phyloP scores from a whole-genome alignment of 2,797 vertebrate species.

The Typhlichthys subterraneus region DNA sequence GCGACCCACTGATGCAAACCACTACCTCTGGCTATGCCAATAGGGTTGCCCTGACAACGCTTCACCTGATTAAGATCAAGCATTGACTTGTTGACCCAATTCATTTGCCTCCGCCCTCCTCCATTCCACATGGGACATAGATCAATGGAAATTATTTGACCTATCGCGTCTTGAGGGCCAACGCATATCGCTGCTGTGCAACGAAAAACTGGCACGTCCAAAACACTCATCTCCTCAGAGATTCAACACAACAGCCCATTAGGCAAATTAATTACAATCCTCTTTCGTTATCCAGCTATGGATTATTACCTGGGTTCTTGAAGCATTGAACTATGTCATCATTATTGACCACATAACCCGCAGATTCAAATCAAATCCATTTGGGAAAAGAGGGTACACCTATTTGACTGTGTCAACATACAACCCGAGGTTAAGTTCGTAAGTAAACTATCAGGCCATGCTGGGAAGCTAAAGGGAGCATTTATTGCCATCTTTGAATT shows the following conservation, averaged over 20 bases:
- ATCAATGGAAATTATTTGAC: conserved; percentile 70
- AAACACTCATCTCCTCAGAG: too few relatives aligned
- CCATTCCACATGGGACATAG: conserved; percentile 36
- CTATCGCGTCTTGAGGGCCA: conserved; percentile 53
- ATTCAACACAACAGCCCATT: too few relatives aligned
- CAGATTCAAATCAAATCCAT: conserved; percentile 47
- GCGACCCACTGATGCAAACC: conserved; percentile 46
- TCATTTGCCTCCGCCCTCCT: conserved; percentile 61
- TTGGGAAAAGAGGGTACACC: conserved; percentile 20
- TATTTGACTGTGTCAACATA: too few relatives aligned
- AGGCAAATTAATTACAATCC: too few relatives aligned
- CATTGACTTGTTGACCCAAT: conserved; percentile 66
- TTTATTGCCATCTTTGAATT: conserved; percentile 43
- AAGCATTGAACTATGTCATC: too few relatives aligned
- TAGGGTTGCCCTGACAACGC: conserved; percentile 53
- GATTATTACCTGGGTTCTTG: too few relatives aligned
- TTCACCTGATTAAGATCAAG: conserved; percentile 61
- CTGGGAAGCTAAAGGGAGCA: conserved; percentile 6
- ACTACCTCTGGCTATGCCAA: conserved; percentile 63
- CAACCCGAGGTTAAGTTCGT: too few relatives aligned
- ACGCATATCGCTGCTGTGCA: not conserved
- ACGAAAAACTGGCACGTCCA: too few relatives aligned
- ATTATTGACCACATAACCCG: conserved; percentile 22
- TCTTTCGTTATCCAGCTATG: too few relatives aligned
- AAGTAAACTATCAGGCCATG: too few relatives aligned